Evolutionary conservation across 2,888 invertebrate species (phyloP), one percentile per base, ranked within the genome.

Genomic region (Scaptomyza caliginosa): DNA sequence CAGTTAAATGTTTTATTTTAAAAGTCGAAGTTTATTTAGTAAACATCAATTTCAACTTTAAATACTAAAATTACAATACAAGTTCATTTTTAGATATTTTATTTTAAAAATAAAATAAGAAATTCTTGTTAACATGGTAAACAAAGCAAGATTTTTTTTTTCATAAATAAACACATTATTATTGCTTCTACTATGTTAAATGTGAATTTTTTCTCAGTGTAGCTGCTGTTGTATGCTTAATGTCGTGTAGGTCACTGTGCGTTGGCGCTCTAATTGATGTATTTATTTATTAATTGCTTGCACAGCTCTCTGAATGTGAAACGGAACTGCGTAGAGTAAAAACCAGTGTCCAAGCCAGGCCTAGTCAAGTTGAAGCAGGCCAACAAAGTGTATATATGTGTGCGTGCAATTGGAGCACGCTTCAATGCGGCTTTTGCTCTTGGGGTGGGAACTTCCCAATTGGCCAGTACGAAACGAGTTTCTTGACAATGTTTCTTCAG

Each of bases 201-300:
- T n/a, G n/a, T n/a, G n/a, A n/a, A n/a, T 6, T 32, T 69, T 45
- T 36, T 23, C 16, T 17, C 48, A 38, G 52, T 59, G 67, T 51
- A 40, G 38, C 11, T 45, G 19, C 39, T 30, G 24, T 26, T 7
- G 16, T 13, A 39, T 51, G 52, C 60, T 46, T 24, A 36, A 40
- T 38, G 45, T 65, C 74, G 73, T 79, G 83, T 85, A 80, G 80
- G 80, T 85, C 80, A 86, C 80, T 77, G 59, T 70, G 81, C 81
- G 81, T 81, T 81, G 84, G 86, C 81, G 86, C 84, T 67, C 68
- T 67, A 86, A 83, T 81, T 83, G 86, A 86, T 81, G 83, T 80
- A 69, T 80, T 74, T 63, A 86, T 68, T 70, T 65, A 64, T 28
- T 84, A 79, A 84, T 84, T 74, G 65, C 60, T 71, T 43, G 52